phyloP scores from a whole-genome alignment of 2,113 vertebrate genomes.

The Poeciliopsis turrubarensis region DNA sequence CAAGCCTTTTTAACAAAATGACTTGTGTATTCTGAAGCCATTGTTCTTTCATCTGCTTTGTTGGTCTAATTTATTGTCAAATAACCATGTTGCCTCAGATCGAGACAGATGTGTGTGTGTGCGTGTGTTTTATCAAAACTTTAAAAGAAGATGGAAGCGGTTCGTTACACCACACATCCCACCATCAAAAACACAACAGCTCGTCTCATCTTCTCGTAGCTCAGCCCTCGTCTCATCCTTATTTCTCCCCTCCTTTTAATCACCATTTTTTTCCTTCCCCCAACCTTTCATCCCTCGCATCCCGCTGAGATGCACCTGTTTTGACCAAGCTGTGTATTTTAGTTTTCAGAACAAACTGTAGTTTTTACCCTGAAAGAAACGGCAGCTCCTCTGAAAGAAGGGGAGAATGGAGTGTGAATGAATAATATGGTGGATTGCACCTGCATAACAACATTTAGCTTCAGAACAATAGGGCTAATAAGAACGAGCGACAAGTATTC shows the following conservation, averaged over 20 bases:
- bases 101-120: conserved; percentile 45
- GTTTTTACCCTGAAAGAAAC: conserved; percentile 50
- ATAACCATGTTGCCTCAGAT: conserved; percentile 48
- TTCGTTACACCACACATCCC: conserved; percentile 44
- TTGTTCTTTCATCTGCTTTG: conserved; percentile 31
- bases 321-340: conserved; percentile 58
- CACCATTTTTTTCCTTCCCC: conserved; percentile 12
- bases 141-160: conserved; percentile 47
- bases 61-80: conserved; percentile 44
- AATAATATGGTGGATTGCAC: conserved; percentile 66
- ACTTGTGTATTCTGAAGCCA: conserved; percentile 22
- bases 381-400: conserved; percentile 61
- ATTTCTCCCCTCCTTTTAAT: conserved; percentile 66
- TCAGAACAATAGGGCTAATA: conserved; percentile 58
- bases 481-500: conserved; percentile 28
- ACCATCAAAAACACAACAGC: conserved; percentile 50
- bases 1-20: conserved; percentile 14
- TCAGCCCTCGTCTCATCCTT: conserved; percentile 61
- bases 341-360: conserved; percentile 62
- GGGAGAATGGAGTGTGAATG: conserved; percentile 67
- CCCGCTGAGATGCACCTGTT: conserved; percentile 74
- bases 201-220: conserved; percentile 61
- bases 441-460: conserved; percentile 69
- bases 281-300: conserved; percentile 60
- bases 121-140: conserved; percentile 17